These are phyloP conservation scores for Trididemnum clinides DNA, from an alignment of 23 tunicate genomes.

Conservation along the genomic window DNA sequence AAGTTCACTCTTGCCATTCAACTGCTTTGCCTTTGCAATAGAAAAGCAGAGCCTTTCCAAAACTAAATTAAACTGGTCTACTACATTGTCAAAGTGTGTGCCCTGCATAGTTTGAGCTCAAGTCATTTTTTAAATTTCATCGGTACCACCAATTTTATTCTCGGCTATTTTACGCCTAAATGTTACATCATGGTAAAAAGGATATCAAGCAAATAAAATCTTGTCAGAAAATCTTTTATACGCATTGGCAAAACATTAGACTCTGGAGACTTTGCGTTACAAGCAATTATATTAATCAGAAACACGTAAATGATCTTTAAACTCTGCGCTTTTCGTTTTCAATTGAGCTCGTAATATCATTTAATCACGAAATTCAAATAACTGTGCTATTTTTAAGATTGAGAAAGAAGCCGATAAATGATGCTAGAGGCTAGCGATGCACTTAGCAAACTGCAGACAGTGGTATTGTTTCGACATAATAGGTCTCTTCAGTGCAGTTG, in stretches of 20 bases:
- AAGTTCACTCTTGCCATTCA: background rate
- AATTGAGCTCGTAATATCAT: too few species aligned
- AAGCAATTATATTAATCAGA: too few species aligned
- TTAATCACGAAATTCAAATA: background rate
- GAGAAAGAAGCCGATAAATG: background rate
- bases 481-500: too few species aligned
- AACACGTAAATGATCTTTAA: too few species aligned
- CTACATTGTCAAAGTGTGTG: background rate
- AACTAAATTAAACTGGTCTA: background rate
- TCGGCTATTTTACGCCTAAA: background rate
- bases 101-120: background rate
- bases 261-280: too few species aligned
- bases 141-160: background rate
- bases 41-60: background rate
- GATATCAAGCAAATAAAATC: too few species aligned
- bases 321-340: too few species aligned
- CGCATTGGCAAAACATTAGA: background rate
- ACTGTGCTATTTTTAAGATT: background rate
- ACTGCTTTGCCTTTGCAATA: background rate
- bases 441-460: too few species aligned
- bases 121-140: background rate
- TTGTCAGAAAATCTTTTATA: background rate
- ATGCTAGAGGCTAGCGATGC: too few species aligned
- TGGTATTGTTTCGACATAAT: too few species aligned
- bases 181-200: background rate